These are phyloP conservation scores for Channa argus DNA, from an alignment of 2,113 vertebrate genomes.

Conservation along the genomic window DNA sequence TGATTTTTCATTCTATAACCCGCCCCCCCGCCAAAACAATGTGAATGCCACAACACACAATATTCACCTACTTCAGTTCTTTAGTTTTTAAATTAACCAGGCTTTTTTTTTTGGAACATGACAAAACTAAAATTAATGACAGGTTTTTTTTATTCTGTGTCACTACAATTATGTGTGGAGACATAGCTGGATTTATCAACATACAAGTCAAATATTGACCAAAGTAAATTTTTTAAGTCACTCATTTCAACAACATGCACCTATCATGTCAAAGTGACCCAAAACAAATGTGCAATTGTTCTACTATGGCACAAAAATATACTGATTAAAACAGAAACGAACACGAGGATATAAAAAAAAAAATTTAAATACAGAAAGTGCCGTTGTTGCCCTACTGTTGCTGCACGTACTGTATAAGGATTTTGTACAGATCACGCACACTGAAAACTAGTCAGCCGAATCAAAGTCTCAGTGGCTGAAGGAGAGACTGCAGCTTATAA, in stretches of 20 bases:
- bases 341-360: neutral
- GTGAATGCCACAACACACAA: neutral
- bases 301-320: constrained; percentile 5
- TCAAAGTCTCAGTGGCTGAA: constrained; percentile 28
- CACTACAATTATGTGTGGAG: constrained; percentile 22
- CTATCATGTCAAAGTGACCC: constrained; percentile 17
- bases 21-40: neutral
- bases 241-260: constrained; percentile 25
- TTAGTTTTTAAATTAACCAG: constrained; percentile 2
- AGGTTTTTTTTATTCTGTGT: neutral
- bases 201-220: constrained; percentile 77
- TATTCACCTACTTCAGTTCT: constrained; percentile 16
- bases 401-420: constrained; percentile 19
- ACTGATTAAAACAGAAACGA: constrained; percentile 18
- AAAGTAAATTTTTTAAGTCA: constrained; percentile 47
- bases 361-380: constrained; percentile 31
- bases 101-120: constrained; percentile 1
- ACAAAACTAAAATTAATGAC: constrained; percentile 10
- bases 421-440: constrained; percentile 13
- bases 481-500: constrained; percentile 34
- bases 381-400: constrained; percentile 9
- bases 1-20: neutral
- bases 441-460: constrained; percentile 6
- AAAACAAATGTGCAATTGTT: constrained; percentile 13
- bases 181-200: neutral